Percentiles rank a stretch among this genome's conserved stretches.
Conservation (phyloP, 2,113 vertebrate genomes). For the Heloderma charlesbogerti region DNA sequence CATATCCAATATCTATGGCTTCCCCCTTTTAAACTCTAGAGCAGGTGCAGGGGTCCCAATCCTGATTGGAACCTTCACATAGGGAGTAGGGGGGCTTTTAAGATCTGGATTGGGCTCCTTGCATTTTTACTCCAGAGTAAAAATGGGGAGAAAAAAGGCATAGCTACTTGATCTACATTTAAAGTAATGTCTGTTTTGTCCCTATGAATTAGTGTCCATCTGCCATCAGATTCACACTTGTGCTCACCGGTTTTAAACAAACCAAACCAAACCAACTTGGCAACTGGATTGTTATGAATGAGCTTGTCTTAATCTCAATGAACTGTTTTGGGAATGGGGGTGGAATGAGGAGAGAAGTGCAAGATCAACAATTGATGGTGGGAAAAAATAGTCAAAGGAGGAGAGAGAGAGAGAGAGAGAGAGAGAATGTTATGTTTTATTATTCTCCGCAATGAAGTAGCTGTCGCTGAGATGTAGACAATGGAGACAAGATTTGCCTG, state of each 20-base stretch:
- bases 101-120: no score
- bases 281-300: not conserved
- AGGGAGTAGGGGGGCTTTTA: no score
- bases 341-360: not conserved
- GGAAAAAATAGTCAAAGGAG: not conserved
- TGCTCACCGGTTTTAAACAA: not conserved
- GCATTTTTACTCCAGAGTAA: no score
- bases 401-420: no score
- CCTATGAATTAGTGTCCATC: no score
- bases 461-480: not conserved
- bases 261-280: not conserved
- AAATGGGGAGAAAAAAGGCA: no score
- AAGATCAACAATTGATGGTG: not conserved
- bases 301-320: not conserved
- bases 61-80: no score
- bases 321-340: not conserved
- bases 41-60: no score
- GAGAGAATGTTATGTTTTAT: not conserved
- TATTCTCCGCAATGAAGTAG: not conserved
- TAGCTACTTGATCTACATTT: no score
- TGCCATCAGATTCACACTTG: not conserved
- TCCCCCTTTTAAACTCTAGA: no score
- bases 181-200: no score
- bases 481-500: not conserved
- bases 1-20: no score